Percentiles rank a stretch among this genome's conserved stretches.
Conservation (phyloP, 2,888 invertebrate genomes). For the Caenorhabditis parvicauda region DNA sequence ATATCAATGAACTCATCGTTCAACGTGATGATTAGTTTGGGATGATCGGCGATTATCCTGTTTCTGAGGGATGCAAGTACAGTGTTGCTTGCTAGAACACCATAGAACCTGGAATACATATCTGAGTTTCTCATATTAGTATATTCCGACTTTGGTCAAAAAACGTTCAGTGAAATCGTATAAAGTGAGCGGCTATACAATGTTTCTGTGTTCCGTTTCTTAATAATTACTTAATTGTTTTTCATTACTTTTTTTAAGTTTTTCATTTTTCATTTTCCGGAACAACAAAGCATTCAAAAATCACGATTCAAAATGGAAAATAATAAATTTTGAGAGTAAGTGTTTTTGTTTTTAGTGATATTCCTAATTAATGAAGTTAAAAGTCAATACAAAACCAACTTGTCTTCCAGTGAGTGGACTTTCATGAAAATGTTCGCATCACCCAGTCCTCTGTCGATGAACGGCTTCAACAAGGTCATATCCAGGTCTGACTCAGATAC, state of each 20-base stretch:
- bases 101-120: conserved; percentile 41
- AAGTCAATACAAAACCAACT: not conserved
- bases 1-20: conserved; percentile 25
- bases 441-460: conserved; percentile 44
- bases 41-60: conserved; percentile 48
- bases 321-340: not conserved
- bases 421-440: conserved; percentile 49
- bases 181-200: too few species aligned
- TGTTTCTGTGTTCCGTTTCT: too few species aligned
- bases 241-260: too few species aligned
- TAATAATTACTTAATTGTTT: too few species aligned
- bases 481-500: conserved; percentile 53
- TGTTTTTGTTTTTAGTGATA: not conserved
- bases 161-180: too few species aligned
- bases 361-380: conserved; percentile 3
- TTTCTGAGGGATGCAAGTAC: conserved; percentile 55
- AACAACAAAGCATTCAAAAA: not conserved
- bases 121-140: too few species aligned
- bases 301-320: not conserved
- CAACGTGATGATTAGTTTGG: conserved; percentile 40
- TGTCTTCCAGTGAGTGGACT: conserved; percentile 28
- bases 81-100: conserved; percentile 38
- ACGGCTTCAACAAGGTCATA: conserved; percentile 41
- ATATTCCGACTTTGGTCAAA: too few species aligned
- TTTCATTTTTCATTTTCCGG: too few species aligned